Evolutionary conservation across 2,888 invertebrate species (phyloP), one percentile per base, ranked within the genome.

Genomic region (Scaptomyza caliginosa): DNA sequence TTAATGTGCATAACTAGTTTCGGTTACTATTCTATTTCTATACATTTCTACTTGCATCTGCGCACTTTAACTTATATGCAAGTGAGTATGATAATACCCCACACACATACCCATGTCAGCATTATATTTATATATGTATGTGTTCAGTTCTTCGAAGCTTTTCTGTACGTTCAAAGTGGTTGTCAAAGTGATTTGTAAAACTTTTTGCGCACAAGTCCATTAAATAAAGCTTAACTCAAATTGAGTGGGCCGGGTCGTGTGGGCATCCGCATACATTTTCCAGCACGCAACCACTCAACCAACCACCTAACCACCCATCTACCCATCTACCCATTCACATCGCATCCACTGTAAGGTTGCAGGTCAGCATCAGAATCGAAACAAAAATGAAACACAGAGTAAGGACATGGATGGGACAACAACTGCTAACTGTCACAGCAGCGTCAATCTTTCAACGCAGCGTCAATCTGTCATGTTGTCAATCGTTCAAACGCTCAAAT

Each of bases 221-320:
- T 83, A 73, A 77, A 75, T 55, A 66, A 69, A 67, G 75, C 67
- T 73, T 50, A 74, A 46, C 67, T 64, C 50, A 62, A 76, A 78
- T 73, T 49, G 64, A 67, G 69, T 34, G 42, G 57, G 40, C 11
- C n/a, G 11, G 4, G 2, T 39, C 19, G 38, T 38, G 19, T 13
- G 32, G 32, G 32, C 32, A 32, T 32, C n/a, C 30, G n/a, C n/a
- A 30, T n/a, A 13, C 32, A 13, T 32, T 13, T 26, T n/a, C n/a
- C n/a, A 3, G 21, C 21, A 21, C 21, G 4, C 21, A 21, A 2
- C 2, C 28, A 30, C 4, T 23, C 21, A n/a, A n/a, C 21, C 11
- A 11, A 2, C 28, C n/a, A 30, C 30, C 0, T 0, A n/a, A n/a
- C 11, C 30, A 13, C 13, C 6, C 32, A 32, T 0, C 4, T 4